Percentiles rank a stretch among this genome's conserved stretches.
Conservation (phyloP, 2,797 vertebrate genomes). For the Florisuga fusca region DNA sequence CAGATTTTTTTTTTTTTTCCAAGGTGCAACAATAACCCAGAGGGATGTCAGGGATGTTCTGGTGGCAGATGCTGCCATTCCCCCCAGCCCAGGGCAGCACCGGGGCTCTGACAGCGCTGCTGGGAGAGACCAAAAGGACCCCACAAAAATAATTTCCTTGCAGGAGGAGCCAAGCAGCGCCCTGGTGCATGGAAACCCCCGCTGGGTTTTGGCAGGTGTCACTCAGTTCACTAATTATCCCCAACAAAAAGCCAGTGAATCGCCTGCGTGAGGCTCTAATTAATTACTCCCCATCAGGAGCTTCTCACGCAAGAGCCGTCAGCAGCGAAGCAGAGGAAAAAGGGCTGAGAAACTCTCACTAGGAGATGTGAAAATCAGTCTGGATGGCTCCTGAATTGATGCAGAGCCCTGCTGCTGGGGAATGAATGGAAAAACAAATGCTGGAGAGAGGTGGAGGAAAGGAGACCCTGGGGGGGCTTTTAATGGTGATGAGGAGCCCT, state of each 20-base stretch:
- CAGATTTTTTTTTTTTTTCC: background rate
- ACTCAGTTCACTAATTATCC: background rate
- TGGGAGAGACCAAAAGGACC: background rate
- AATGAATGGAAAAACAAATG: background rate
- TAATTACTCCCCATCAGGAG: constrained; percentile 6
- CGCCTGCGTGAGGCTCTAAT: background rate
- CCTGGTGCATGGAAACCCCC: background rate
- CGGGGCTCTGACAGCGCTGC: background rate
- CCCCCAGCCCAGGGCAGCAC: background rate
- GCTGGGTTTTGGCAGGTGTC: background rate
- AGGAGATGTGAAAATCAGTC: background rate
- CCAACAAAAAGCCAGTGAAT: background rate
- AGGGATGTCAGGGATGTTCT: background rate
- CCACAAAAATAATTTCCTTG: background rate
- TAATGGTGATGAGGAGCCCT: fast-evolving
- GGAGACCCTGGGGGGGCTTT: background rate
- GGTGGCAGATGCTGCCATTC: background rate
- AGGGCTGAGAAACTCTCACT: background rate
- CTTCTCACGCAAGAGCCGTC: constrained; percentile 2
- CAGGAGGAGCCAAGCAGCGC: background rate
- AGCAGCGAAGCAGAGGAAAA: background rate
- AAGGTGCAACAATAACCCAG: fast-evolving
- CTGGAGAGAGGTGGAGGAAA: background rate
- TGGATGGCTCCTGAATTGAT: background rate
- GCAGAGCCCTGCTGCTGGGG: background rate